phyloP scores from a whole-genome alignment of 2,888 invertebrate genomes.

The Eubasilissa splendida region DNA sequence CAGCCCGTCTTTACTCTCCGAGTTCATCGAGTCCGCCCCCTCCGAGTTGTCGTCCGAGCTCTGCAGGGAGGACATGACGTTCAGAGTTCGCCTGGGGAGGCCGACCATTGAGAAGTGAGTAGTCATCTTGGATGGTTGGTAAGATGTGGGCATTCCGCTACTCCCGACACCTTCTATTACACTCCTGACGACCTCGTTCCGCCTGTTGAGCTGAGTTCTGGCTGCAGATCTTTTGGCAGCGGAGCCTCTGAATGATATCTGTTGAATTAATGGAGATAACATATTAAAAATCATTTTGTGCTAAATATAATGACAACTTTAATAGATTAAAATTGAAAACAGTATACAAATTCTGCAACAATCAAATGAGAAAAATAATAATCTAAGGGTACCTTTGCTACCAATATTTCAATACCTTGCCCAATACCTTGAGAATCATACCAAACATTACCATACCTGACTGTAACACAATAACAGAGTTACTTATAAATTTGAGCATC shows the following conservation, averaged over 20 bases:
- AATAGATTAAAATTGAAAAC: too few relatives aligned
- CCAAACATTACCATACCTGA: too few relatives aligned
- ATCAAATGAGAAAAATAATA: too few relatives aligned
- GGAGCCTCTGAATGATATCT: constrained; percentile 51
- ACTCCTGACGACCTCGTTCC: constrained; percentile 51
- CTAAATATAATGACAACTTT: too few relatives aligned
- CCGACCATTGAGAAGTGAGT: constrained; percentile 53
- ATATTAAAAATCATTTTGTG: not conserved
- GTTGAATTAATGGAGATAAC: constrained; percentile 10
- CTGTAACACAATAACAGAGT: too few relatives aligned
- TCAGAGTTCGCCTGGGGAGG: constrained; percentile 41
- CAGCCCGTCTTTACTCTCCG: constrained; percentile 66
- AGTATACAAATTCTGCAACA: too few relatives aligned
- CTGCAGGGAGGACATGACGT: constrained; percentile 41
- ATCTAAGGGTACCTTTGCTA: too few relatives aligned
- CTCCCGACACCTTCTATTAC: constrained; percentile 56
- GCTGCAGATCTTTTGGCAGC: constrained; percentile 42
- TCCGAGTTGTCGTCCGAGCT: constrained; percentile 61
- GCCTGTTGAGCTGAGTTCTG: constrained; percentile 20
- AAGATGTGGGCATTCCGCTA: constrained; percentile 36
- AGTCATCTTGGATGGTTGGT: constrained; percentile 36
- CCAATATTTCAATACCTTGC: too few relatives aligned
- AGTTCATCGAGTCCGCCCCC: constrained; percentile 62
- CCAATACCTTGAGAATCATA: too few relatives aligned
- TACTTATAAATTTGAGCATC: too few relatives aligned